These are phyloP conservation scores for Oreochromis spilurus DNA, from an alignment of 2,113 vertebrate genomes.

Conservation along the genomic window DNA sequence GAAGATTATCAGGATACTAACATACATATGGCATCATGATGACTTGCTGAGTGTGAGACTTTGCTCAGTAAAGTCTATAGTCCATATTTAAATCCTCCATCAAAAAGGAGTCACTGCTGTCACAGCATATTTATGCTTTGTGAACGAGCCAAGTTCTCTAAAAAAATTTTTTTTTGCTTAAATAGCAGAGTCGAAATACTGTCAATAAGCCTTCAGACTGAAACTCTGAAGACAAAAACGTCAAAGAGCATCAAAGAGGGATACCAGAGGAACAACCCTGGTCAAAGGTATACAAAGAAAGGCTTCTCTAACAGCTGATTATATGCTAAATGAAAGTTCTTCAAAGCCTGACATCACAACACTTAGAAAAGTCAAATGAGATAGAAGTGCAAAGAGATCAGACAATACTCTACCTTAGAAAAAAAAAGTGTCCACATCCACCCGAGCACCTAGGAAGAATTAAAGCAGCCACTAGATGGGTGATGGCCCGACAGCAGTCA, in stretches of 20 bases:
- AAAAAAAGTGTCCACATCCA: neutral
- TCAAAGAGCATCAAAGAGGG: neutral
- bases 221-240: neutral
- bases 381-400: neutral
- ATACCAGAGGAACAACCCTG: neutral
- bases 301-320: neutral
- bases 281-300: neutral
- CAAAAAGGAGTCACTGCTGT: neutral
- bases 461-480: neutral
- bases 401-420: constrained; percentile 27
- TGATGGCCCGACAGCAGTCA: neutral
- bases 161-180: neutral
- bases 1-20: neutral
- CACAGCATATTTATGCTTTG: neutral
- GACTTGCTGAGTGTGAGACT: neutral
- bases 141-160: fast-evolving
- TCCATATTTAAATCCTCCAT: neutral
- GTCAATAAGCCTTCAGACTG: neutral
- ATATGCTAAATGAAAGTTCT: neutral
- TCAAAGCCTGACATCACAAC: neutral
- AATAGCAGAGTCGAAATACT: neutral
- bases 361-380: neutral
- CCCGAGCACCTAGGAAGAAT: neutral
- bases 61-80: neutral
- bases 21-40: neutral